Evolutionary conservation across 1,140 invertebrate species (phyloP).

Genomic region (Trissolcus basalis): DNA sequence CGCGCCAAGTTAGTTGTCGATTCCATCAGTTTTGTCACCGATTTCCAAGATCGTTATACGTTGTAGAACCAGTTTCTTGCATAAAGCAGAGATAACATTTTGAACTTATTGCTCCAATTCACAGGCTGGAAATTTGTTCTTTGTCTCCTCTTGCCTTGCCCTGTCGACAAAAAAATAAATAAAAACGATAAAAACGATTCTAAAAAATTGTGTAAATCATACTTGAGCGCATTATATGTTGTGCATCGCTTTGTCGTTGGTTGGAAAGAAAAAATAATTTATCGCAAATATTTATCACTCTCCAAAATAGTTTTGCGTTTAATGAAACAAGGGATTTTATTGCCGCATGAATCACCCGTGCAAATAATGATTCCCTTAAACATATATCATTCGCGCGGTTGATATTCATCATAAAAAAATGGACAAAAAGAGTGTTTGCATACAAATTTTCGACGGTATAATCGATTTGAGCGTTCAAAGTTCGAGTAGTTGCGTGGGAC

Average conservation of each 20-base stretch:
- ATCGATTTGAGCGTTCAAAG: constrained; percentile 45
- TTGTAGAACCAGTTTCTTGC: constrained; percentile 12
- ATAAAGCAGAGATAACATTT: constrained; percentile 9
- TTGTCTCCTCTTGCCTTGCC: not conserved
- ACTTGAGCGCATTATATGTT: constrained; percentile 17
- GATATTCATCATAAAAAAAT: constrained; percentile 54
- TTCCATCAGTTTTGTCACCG: constrained; percentile 12
- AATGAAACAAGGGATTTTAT: constrained; percentile 52
- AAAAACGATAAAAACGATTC: not conserved
- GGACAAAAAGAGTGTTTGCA: constrained; percentile 47
- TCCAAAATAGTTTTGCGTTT: constrained; percentile 40
- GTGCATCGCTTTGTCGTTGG: constrained; percentile 15
- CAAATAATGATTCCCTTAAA: constrained; percentile 46
- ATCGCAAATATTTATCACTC: constrained; percentile 48
- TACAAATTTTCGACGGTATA: constrained; percentile 56
- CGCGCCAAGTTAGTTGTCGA: constrained; percentile 22
- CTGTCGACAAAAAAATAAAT: constrained; percentile 12
- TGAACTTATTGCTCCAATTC: constrained; percentile 3
- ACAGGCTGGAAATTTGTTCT: not conserved
- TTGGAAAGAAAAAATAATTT: constrained; percentile 40
- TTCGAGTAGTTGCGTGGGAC: constrained; percentile 51
- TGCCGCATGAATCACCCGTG: constrained; percentile 49
- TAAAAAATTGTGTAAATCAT: constrained; percentile 20
- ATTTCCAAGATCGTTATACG: constrained; percentile 27
- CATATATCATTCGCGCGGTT: constrained; percentile 49